These are phyloP conservation scores for Drosophila novamexicana DNA, from an alignment of 1,140 invertebrate genomes.

Conservation along the genomic window DNA sequence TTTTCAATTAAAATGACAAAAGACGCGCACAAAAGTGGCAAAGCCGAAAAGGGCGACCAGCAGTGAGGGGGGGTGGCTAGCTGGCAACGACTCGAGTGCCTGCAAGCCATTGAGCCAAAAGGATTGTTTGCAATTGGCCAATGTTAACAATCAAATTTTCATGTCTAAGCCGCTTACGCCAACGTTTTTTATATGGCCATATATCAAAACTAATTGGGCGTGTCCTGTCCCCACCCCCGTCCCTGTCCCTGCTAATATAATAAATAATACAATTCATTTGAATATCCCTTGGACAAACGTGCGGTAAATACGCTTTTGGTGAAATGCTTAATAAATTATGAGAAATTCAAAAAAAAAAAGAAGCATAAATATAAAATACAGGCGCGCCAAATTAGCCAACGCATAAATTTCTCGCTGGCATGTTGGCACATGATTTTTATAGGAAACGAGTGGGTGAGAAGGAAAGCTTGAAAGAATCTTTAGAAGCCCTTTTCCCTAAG, in stretches of 20 bases:
- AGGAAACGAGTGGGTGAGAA: too few relatives aligned
- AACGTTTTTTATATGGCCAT: conserved; percentile 18
- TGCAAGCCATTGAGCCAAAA: conserved; percentile 11
- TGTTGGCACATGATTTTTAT: not conserved
- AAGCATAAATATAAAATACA: conserved; percentile 1
- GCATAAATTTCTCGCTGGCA: conserved; percentile 13
- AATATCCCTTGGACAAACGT: conserved; percentile 2
- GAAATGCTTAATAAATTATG: conserved; percentile 43
- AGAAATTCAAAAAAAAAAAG: not conserved
- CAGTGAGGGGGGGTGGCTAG: too few relatives aligned
- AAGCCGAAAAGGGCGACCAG: not conserved
- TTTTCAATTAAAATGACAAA: conserved; percentile 79
- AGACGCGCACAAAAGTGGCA: conserved; percentile 15
- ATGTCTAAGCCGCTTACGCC: conserved; percentile 34
- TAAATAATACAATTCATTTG: conserved; percentile 58
- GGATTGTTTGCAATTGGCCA: conserved; percentile 22
- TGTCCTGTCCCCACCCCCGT: conserved; percentile 3
- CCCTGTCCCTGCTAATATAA: conserved; percentile 12
- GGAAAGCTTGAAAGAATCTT: too few relatives aligned
- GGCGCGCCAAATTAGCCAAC: conserved; percentile 15
- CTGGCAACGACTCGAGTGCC: not conserved
- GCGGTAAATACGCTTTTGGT: conserved; percentile 2
- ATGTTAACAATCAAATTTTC: conserved; percentile 49
- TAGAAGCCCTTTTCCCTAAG: too few relatives aligned
- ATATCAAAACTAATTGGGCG: conserved; percentile 66